These are phyloP conservation scores for Empidonax alnorum DNA, from an alignment of 2,113 vertebrate species.

Conservation along the genomic window DNA sequence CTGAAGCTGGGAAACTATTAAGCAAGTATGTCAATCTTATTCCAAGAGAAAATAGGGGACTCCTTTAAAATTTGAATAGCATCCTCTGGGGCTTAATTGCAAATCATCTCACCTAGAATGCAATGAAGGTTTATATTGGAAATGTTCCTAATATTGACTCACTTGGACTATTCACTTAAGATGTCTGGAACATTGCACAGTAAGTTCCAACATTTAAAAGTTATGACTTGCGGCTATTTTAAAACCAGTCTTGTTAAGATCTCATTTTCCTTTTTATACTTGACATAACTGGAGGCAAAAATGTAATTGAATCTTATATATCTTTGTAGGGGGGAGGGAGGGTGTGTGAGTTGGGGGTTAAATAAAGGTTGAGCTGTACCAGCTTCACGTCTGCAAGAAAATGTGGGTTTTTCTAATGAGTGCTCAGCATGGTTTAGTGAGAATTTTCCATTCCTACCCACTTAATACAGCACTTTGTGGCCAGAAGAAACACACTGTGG, in stretches of 20 bases:
- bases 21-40: not conserved
- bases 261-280: constrained; percentile 40
- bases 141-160: constrained; percentile 7
- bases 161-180: constrained; percentile 29
- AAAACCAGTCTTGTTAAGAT: constrained; percentile 37
- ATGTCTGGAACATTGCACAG: not conserved
- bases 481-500: not conserved
- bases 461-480: not conserved
- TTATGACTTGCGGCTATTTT: constrained; percentile 25
- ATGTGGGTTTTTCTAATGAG: not conserved
- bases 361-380: not conserved
- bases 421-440: not conserved
- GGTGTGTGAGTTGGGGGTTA: not conserved
- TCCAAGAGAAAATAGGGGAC: not conserved
- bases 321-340: not conserved
- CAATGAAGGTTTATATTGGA: constrained; percentile 29
- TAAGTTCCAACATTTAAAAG: constrained; percentile 37
- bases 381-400: not conserved
- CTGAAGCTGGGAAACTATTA: constrained; percentile 4
- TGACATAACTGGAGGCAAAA: constrained; percentile 37
- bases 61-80: constrained; percentile 20
- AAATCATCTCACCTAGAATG: constrained; percentile 35
- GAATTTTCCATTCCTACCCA: not conserved
- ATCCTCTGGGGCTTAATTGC: constrained; percentile 3
- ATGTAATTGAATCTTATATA: constrained; percentile 18